A percentile compares a stretch with the other conserved stretches of the same genome.
Evolutionary conservation across 1,140 invertebrate species (phyloP).

Genomic region (Drosophila kurseongensis): DNA sequence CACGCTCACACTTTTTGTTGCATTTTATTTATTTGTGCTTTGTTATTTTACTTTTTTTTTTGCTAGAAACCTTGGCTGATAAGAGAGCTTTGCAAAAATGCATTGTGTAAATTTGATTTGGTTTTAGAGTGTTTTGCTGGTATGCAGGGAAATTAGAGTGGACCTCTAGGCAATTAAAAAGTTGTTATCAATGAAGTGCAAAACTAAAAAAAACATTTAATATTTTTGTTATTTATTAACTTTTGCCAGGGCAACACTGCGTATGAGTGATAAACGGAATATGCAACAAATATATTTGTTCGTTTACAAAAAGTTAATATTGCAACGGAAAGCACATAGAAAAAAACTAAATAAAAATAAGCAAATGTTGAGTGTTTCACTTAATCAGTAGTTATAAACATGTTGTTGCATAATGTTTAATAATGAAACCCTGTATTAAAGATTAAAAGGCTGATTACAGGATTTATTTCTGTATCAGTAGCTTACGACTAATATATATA

Average conservation of each 20-base stretch:
- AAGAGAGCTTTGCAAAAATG: conserved; percentile 27
- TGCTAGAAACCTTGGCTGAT: conserved; percentile 20
- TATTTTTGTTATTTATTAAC: not conserved
- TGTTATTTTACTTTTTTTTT: not conserved
- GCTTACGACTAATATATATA: not conserved
- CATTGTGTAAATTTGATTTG: conserved; percentile 40
- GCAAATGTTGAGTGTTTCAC: too few species aligned
- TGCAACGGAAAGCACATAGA: too few species aligned
- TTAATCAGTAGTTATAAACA: too few species aligned
- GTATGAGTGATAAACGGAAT: not conserved
- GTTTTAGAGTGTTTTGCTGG: conserved; percentile 2
- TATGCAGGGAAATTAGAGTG: conserved; percentile 21
- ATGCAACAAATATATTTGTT: not conserved
- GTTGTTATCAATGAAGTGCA: not conserved
- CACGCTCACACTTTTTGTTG: conserved; percentile 7
- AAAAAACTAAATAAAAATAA: too few species aligned
- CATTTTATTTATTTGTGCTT: conserved; percentile 10
- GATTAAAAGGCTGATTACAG: not conserved
- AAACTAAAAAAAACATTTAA: not conserved
- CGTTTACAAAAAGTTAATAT: too few species aligned
- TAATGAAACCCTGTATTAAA: not conserved
- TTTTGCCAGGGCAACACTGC: not conserved
- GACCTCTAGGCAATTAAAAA: not conserved
- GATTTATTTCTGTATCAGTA: not conserved
- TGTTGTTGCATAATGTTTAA: too few species aligned